Conservation (phyloP, 92 coral and sea anemone species). For the Palythoa grandis region DNA sequence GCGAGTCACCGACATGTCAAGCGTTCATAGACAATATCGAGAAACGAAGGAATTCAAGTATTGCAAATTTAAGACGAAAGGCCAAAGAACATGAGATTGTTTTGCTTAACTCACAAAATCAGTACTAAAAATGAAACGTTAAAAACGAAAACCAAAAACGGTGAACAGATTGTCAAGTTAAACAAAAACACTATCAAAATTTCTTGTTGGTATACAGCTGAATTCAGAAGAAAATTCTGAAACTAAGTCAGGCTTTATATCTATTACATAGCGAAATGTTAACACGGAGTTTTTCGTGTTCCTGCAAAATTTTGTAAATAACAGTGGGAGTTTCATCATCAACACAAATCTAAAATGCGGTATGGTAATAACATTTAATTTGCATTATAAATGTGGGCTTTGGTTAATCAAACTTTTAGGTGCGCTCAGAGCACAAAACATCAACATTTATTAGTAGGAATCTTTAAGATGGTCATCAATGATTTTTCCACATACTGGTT, state of each 20-base stretch:
- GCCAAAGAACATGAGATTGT: slow-evolving; percentile 87
- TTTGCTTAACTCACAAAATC: slow-evolving; percentile 45
- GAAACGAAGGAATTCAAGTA: slow-evolving; percentile 75
- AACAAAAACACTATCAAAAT: neutral
- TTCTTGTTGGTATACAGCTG: neutral
- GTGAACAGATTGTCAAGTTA: neutral
- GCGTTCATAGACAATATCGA: slow-evolving; percentile 65
- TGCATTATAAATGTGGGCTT: neutral
- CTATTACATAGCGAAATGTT: neutral
- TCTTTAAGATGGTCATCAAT: neutral
- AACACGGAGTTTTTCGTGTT: neutral
- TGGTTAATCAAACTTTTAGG: too few species aligned
- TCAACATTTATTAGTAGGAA: neutral
- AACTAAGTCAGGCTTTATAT: too few species aligned
- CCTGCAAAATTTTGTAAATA: neutral
- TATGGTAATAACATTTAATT: neutral
- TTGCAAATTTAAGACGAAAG: slow-evolving; percentile 78
- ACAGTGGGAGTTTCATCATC: neutral
- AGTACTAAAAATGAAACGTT: neutral
- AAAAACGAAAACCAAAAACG: neutral
- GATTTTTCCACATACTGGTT: neutral
- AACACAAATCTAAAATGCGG: neutral
- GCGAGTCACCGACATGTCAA: slow-evolving; percentile 21
- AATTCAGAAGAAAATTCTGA: too few species aligned
- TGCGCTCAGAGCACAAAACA: neutral